Percentiles rank a stretch among this genome's conserved stretches.
Evolutionary conservation across 1,140 invertebrate species (phyloP).

Genomic region (Temnothorax curvispinosus): DNA sequence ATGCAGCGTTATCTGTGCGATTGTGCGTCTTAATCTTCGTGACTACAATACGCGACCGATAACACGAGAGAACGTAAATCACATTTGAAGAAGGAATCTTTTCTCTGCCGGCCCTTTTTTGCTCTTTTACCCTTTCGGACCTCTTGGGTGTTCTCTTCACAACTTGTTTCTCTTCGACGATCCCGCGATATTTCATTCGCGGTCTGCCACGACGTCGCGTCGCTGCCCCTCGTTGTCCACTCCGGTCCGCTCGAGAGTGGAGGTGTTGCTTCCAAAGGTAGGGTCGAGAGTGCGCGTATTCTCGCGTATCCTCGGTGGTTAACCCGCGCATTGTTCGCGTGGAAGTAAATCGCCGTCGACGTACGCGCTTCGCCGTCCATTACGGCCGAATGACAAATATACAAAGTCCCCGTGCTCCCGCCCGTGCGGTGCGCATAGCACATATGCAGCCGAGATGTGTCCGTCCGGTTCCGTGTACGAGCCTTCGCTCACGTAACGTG

Average conservation of each 20-base stretch:
- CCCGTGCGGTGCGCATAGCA: background rate
- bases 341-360: conserved; percentile 47
- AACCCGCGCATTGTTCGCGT: conserved; percentile 49
- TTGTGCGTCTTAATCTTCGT: background rate
- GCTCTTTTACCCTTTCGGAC: background rate
- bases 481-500: background rate
- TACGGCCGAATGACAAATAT: conserved; percentile 53
- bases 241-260: background rate
- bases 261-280: conserved; percentile 26
- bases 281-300: conserved; percentile 39
- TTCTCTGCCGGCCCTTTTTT: background rate
- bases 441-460: background rate
- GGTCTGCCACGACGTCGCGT: conserved; percentile 27
- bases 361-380: conserved; percentile 33
- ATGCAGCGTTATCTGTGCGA: background rate
- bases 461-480: background rate
- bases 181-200: conserved; percentile 56
- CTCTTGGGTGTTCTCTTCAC: background rate
- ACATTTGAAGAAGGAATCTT: conserved; percentile 2
- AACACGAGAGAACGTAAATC: conserved; percentile 28
- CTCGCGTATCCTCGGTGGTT: conserved; percentile 32
- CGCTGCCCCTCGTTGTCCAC: conserved; percentile 29
- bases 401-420: conserved; percentile 38
- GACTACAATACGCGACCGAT: conserved; percentile 1
- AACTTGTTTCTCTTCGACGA: conserved; percentile 42